Base-by-base conservation (phyloP, 2,797 vertebrate genomes). In the Cottoperca gobio region DNA sequence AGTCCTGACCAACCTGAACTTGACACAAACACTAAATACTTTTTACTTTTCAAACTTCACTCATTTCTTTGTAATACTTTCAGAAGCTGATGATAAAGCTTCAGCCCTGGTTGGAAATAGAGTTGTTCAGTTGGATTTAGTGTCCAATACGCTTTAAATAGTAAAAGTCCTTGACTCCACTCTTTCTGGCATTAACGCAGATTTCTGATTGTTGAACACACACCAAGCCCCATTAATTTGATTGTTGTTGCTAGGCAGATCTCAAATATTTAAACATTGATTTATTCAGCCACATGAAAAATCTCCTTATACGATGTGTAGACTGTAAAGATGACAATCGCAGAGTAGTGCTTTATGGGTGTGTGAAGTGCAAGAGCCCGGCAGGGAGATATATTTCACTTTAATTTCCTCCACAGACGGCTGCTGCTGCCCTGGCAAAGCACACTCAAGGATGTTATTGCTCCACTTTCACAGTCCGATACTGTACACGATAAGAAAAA, bases 271-370 rank as follows among this genome's bases (percentile, higher is more conserved):
- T 45, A 55, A 82, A 66, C 46, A 3, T 8, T 76, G 83, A 89
- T 91, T 88, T 88, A 89, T 85, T 66, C 26, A 35, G 61, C 71
- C 79, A 63, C 75, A 59, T 76, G 74, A 85, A 82, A 88, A 86
- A 80, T 42, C 61, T 79, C 68, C 64, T 85, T 83, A 87, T 90
- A 82, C 88, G 82, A 93, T 89, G 89, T 79, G 84, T 68, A 82
- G 84, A 91, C 89, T 86, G 82, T 95, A 94, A 92, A 94, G 92
- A 91, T 93, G 95, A 93, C 93, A 93, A 94, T 95, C 94, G 93
- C 83, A 83, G 53, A 86, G 90, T 89, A 82, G 45, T 81, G 81
- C 90, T 95, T 93, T 93, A 90, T 91, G 88, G 89, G 89, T 83
- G 87, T 71, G 76, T 78, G 85, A 86, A 68, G 81, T 70, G 80